phyloP scores from a whole-genome alignment of 1,140 invertebrate genomes.

The Conopomorpha cramerella region DNA sequence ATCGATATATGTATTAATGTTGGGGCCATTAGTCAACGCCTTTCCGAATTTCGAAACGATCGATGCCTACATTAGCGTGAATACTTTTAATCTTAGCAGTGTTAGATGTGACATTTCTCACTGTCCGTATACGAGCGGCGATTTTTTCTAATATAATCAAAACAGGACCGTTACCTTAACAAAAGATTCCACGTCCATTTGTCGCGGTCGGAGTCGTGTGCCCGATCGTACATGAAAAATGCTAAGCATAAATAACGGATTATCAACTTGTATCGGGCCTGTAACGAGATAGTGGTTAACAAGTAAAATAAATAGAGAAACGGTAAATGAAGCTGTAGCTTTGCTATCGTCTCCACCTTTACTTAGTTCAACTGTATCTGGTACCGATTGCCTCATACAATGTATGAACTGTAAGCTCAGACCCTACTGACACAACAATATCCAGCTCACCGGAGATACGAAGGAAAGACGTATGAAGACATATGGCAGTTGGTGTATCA shows the following conservation, averaged over 20 bases:
- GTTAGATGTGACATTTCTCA: slow-evolving; percentile 39
- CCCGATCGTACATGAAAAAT: slow-evolving; percentile 46
- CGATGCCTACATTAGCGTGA: slow-evolving; percentile 30
- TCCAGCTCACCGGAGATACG: not conserved
- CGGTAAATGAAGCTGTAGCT: slow-evolving; percentile 39
- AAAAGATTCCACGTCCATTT: slow-evolving; percentile 32
- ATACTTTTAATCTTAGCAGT: slow-evolving; percentile 36
- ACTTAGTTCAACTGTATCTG: too few species aligned
- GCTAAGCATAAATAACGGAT: slow-evolving; percentile 47
- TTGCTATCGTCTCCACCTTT: too few species aligned
- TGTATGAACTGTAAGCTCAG: too few species aligned
- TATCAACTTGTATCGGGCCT: slow-evolving; percentile 39
- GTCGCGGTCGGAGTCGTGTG: slow-evolving; percentile 21
- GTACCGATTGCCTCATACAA: too few species aligned
- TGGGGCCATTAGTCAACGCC: slow-evolving; percentile 30
- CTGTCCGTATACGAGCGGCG: slow-evolving; percentile 30
- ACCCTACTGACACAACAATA: too few species aligned
- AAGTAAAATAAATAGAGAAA: slow-evolving; percentile 39
- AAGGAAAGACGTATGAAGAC: not conserved
- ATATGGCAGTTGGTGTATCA: not conserved
- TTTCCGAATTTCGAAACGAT: slow-evolving; percentile 18
- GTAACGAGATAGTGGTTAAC: slow-evolving; percentile 35
- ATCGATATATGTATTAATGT: too few species aligned
- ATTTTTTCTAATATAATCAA: slow-evolving; percentile 48
- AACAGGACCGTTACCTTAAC: slow-evolving; percentile 41